A percentile compares a stretch with the other conserved stretches of the same genome.
These are phyloP conservation scores for Eupithecia exiguata DNA, from an alignment of 2,888 invertebrate genomes.

Conservation along the genomic window DNA sequence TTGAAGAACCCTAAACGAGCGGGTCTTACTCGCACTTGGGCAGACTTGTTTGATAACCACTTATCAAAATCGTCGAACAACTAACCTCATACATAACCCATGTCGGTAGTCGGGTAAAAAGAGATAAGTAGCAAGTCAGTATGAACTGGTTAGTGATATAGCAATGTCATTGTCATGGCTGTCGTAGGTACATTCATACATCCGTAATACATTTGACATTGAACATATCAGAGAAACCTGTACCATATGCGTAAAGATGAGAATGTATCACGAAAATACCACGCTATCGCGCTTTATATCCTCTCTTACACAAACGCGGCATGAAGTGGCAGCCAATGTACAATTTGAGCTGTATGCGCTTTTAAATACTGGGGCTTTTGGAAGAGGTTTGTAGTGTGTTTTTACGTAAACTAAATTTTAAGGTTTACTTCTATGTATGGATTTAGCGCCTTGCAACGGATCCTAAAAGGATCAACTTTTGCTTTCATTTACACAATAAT, in stretches of 20 bases:
- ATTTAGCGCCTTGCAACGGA: too few relatives aligned
- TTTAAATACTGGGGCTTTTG: too few relatives aligned
- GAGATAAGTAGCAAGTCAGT: not conserved
- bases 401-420: too few relatives aligned
- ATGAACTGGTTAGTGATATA: not conserved
- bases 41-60: not conserved
- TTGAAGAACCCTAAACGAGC: not conserved
- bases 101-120: too few relatives aligned
- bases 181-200: too few relatives aligned
- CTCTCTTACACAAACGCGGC: not conserved
- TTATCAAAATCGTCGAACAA: not conserved
- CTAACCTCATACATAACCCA: too few relatives aligned
- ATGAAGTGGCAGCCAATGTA: not conserved
- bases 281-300: not conserved
- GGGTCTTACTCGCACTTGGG: not conserved
- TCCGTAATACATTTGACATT: not conserved
- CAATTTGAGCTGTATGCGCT: not conserved
- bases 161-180: constrained; percentile 3
- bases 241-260: not conserved
- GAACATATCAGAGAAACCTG: not conserved
- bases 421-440: too few relatives aligned
- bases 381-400: too few relatives aligned
- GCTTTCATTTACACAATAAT: too few relatives aligned
- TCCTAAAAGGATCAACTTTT: too few relatives aligned
- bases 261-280: not conserved